Conservation (phyloP, 2,113 vertebrate genomes). For the Neodon shergylaensis region DNA sequence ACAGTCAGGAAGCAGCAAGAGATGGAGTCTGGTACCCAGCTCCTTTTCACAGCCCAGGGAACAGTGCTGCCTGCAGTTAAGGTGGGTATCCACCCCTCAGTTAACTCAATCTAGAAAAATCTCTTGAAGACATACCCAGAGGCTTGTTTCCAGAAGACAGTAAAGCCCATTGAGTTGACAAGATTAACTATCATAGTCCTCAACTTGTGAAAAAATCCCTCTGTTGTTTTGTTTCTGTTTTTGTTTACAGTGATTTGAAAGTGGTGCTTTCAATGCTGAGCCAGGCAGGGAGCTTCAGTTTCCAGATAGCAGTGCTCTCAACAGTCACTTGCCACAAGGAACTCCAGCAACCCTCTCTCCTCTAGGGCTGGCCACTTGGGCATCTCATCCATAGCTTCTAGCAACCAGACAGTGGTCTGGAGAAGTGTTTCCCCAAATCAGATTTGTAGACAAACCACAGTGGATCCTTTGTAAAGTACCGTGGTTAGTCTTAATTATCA, state of each 20-base stretch:
- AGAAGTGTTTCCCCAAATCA: neutral
- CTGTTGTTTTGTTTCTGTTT: neutral
- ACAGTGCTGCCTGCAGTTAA: neutral
- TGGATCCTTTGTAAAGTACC: neutral
- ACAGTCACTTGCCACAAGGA: neutral
- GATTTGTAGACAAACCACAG: neutral
- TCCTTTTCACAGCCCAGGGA: neutral
- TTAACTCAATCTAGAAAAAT: neutral
- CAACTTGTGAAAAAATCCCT: rapidly evolving
- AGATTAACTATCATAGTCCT: neutral
- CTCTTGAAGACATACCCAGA: neutral
- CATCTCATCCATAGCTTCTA: neutral
- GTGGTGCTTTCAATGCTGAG: neutral
- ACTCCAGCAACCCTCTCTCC: neutral
- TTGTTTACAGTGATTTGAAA: neutral
- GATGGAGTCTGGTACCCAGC: neutral
- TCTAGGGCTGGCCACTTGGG: neutral
- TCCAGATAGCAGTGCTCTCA: neutral
- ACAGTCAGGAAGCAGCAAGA: neutral
- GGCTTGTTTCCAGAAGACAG: neutral
- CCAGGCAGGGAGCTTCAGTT: neutral
- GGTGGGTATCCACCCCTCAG: neutral
- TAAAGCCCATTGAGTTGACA: neutral
- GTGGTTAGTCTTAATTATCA: neutral
- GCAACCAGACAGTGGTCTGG: neutral